Conservation (phyloP, 92 coral and sea anemone species). For the Zoanthus sansibaricus region DNA sequence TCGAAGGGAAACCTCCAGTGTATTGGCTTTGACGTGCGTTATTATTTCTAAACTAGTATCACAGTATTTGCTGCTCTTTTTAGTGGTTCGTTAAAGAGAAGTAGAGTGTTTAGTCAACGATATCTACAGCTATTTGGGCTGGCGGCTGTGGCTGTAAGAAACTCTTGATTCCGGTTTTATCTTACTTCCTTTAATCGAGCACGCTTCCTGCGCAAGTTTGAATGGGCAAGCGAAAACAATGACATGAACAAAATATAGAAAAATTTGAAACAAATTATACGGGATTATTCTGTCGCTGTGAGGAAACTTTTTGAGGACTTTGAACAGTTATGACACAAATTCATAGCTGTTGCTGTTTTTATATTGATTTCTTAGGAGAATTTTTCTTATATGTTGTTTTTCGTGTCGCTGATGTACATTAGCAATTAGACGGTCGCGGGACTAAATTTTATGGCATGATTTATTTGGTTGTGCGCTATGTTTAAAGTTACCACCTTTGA, state of each 20-base stretch:
- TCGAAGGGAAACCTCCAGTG: not conserved
- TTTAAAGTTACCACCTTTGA: too few species aligned
- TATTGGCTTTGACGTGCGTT: not conserved
- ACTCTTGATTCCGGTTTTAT: conserved; percentile 15
- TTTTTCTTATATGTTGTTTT: too few species aligned
- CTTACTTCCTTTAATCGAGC: conserved; percentile 48
- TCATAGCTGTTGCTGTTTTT: too few species aligned
- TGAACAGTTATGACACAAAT: too few species aligned
- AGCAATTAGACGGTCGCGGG: too few species aligned
- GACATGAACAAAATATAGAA: not conserved
- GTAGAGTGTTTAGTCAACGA: not conserved
- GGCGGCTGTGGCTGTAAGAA: conserved; percentile 6
- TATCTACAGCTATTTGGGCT: not conserved
- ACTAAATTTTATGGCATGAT: too few species aligned
- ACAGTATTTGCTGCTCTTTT: conserved; percentile 14
- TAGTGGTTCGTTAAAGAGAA: not conserved
- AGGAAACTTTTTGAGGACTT: too few species aligned
- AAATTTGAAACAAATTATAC: too few species aligned
- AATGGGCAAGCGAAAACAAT: conserved; percentile 34
- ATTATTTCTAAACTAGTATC: not conserved
- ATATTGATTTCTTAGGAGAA: too few species aligned
- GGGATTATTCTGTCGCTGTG: too few species aligned
- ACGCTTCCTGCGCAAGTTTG: conserved; percentile 42
- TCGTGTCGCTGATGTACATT: too few species aligned
- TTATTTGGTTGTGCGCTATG: too few species aligned